Evolutionary conservation across 64 coral and sea anemone genomes (phyloP), one percentile per base, ranked within the genome.

Genomic region (Catalaphyllia jardinei): DNA sequence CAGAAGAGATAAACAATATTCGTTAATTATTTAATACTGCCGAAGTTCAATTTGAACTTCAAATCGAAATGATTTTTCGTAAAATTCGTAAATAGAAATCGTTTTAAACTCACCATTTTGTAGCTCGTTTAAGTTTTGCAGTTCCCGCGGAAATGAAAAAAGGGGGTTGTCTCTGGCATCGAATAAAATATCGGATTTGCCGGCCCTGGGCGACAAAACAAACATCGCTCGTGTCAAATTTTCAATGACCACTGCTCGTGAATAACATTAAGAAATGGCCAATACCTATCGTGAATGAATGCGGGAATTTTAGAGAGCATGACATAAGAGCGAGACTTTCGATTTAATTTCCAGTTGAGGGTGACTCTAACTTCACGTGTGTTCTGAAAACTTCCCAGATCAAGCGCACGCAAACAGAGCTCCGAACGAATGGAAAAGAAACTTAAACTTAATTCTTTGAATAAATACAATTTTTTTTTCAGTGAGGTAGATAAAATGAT

Each of bases 11-110:
- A 71, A 85, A 71, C 81, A 85, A 71, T 13, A 64, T 28, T 69
- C 20, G 61, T 85, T 85, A 85, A 85, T 85, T 71, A 85, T 85
- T 71, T 42, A 85, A 42, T 10, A 52, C 31, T 71, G 62, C 10
- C 62, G 38, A 42, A 85, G 62, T 51, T 67, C 19, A 85, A 71
- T 71, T 83, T 65, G 16, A 65, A 65, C 28, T 65, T n/a, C 29
- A 65, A 29, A 20, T 61, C 50, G 22, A 49, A 33, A 42, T 31
- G 80, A 83, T 22, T 83, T 24, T 14, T 22, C 62, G n/a, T 6
- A 57, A 28, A n/a, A 35, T 62, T 57, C 29, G 10, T 13, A 10
- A 65, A 20, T 20, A 65, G 22, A 65, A 42, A 46, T 49, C 18
- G n/a, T 67, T 67, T 85, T 71, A 7, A n/a, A 85, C 81, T 71